Evolutionary conservation across 1,140 invertebrate species (phyloP).

Genomic region (Tetramorium parvispinum): DNA sequence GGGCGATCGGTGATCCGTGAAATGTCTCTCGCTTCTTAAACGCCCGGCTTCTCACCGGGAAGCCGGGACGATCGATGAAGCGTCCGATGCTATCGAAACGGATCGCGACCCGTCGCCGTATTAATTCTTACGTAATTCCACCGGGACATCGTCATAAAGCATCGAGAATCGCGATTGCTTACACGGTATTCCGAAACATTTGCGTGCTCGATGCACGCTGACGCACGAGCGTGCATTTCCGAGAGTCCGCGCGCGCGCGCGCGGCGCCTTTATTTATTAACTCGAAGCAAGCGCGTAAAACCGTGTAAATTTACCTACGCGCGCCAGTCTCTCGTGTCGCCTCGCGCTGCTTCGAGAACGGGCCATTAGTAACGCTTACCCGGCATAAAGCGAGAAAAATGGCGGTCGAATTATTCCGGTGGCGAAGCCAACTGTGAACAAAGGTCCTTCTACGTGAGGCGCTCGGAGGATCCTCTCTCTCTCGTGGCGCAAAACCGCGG

Average conservation of each 20-base stretch:
- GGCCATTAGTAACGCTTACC: slow-evolving; percentile 80
- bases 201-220: neutral
- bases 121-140: neutral
- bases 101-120: neutral
- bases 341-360: slow-evolving; percentile 53
- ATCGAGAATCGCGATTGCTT: neutral
- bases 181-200: neutral
- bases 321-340: neutral
- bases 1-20: slow-evolving; percentile 47
- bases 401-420: slow-evolving; percentile 76
- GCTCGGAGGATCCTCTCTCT: slow-evolving; percentile 62
- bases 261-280: slow-evolving; percentile 57
- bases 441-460: slow-evolving; percentile 65
- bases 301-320: slow-evolving; percentile 44
- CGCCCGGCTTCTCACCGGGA: neutral
- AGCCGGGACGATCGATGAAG: neutral
- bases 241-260: neutral
- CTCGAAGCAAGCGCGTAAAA: slow-evolving; percentile 52
- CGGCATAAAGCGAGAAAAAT: slow-evolving; percentile 80
- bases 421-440: slow-evolving; percentile 66
- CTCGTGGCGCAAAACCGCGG: slow-evolving; percentile 62
- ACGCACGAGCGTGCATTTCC: neutral
- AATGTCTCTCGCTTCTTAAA: slow-evolving; percentile 56
- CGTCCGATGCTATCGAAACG: neutral
- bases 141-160: neutral